Percentiles rank a stretch among this genome's conserved stretches.
Evolutionary conservation across 2,888 invertebrate species (phyloP).

Genomic region (Drosophila picticornis): DNA sequence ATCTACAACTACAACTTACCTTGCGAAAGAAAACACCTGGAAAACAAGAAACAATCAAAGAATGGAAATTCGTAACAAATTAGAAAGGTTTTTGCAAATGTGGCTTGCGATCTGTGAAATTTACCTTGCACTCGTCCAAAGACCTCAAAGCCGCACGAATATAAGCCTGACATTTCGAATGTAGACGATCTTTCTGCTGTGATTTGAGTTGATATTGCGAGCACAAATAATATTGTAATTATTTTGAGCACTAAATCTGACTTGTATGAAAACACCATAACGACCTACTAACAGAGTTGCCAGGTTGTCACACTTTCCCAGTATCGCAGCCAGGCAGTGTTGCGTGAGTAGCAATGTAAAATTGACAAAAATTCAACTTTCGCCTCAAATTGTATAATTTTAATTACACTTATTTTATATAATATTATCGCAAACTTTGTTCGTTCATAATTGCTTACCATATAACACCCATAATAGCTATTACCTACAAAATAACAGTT

Average conservation of each 20-base stretch:
- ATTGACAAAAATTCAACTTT: background rate
- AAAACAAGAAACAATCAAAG: background rate
- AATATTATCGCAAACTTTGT: background rate
- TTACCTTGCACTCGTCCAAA: constrained; percentile 83
- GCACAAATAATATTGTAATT: constrained; percentile 17
- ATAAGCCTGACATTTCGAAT: constrained; percentile 45
- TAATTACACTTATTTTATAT: background rate
- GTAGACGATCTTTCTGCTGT: constrained; percentile 33
- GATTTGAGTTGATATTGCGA: constrained; percentile 9
- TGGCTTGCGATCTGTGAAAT: constrained; percentile 10
- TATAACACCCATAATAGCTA: background rate
- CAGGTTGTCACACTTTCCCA: constrained; percentile 5
- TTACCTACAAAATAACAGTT: background rate
- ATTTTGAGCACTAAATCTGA: constrained; percentile 47
- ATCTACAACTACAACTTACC: constrained; percentile 59
- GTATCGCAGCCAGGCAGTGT: constrained; percentile 4
- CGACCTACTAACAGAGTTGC: constrained; percentile 51
- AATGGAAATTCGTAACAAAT: constrained; percentile 9
- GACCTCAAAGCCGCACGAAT: constrained; percentile 76
- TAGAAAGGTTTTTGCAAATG: constrained; percentile 21
- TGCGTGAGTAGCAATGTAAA: background rate
- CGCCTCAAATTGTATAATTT: background rate
- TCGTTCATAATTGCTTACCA: background rate
- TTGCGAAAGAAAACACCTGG: constrained; percentile 84
- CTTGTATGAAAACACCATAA: constrained; percentile 60